Conservation (phyloP, 2,113 vertebrate genomes). For the Atrichornis clamosus region DNA sequence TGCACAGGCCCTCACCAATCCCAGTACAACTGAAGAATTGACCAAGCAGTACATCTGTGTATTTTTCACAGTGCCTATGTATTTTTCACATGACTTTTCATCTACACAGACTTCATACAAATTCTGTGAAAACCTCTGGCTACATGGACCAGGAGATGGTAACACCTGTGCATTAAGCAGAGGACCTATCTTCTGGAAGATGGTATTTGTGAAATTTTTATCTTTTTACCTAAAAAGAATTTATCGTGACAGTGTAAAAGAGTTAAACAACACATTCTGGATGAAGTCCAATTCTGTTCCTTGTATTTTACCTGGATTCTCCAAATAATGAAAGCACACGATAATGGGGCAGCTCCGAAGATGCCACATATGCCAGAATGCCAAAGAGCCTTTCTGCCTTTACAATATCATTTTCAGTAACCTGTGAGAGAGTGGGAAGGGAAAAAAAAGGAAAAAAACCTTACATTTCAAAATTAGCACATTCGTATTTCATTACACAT, state of each 20-base stretch:
- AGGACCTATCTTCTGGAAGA: not conserved
- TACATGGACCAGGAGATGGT: not conserved
- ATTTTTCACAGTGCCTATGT: no score
- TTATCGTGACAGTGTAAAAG: not conserved
- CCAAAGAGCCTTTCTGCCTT: slow-evolving; percentile 91
- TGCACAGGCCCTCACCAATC: not conserved
- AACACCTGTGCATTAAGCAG: not conserved
- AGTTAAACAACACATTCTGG: accelerated
- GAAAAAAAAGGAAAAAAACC: not conserved
- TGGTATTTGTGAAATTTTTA: not conserved
- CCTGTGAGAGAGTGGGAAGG: slow-evolving; percentile 63
- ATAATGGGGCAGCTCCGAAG: slow-evolving; percentile 87
- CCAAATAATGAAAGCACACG: slow-evolving; percentile 85
- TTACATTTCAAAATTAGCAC: not conserved
- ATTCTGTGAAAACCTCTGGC: not conserved
- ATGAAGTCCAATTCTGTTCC: not conserved
- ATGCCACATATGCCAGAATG: slow-evolving; percentile 86
- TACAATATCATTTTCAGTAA: slow-evolving; percentile 88
- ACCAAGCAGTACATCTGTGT: not conserved
- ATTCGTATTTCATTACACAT: not conserved
- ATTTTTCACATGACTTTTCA: not conserved
- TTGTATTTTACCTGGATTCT: slow-evolving; percentile 83
- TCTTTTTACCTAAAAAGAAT: not conserved
- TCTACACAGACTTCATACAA: not conserved
- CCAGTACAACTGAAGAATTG: not conserved